Evolutionary conservation across 2,888 invertebrate species (phyloP), one percentile per base, ranked within the genome.

Genomic region (Heliconius ethilla): DNA sequence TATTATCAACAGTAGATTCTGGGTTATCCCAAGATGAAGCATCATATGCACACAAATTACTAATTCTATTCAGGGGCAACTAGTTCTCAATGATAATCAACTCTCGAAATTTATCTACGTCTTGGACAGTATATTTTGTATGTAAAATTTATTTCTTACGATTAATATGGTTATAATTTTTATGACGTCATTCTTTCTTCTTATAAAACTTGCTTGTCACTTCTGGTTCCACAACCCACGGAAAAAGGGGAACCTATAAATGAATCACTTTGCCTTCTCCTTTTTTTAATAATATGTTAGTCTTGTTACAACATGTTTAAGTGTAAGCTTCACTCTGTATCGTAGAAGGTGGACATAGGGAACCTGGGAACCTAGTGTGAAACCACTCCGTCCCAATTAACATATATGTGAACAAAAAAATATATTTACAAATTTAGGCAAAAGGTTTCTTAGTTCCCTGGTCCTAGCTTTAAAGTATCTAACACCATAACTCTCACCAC

Each of bases 21-120:
- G 40, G 69, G 69, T 69, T 69, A 69, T 45, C 13, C 13, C 40
- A 15, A 69, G 40, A 69, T 69, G 69, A 69, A 69, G 25, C 69
- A 45, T 2, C 15, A 11, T 13, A 37, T 37, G 5, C 40, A 45
- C 22, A 69, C 69, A 69, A 40, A 69, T 69, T 40, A 25, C n/a
- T 25, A 13, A 45, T 45, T 25, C 40, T 25, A 15, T 5, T 45
- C 69, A 69, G 69, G 69, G 40, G 40, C 40, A 69, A 40, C 40
- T 45, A 45, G 69, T 69, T 45, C 15, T 69, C 69, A 69, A 69
- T 69, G 69, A 25, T 18, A 27, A n/a, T 69, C 25, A 45, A 69
- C 69, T 69, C 69, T 40, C 15, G 27, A 45, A 69, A 69, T 45
- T 45, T 45, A 67, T n/a, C 3, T 67, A 6, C 40, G 15, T 69